Base-by-base conservation (phyloP, 2,797 vertebrate species). In the Eleutherodactylus coqui region DNA sequence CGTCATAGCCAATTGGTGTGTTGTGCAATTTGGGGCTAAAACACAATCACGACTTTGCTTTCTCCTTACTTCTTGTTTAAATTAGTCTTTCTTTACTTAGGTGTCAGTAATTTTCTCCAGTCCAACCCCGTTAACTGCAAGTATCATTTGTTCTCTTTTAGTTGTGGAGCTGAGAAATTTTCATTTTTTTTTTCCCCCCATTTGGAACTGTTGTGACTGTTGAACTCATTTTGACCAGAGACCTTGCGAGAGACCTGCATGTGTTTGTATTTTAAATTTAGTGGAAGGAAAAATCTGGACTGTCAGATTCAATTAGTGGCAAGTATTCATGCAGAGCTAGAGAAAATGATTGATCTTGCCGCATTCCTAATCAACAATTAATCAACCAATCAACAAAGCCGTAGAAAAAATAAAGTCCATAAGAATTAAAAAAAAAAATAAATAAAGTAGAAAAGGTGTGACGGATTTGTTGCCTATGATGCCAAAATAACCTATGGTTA, bases 291-390 rank as follows among this genome's bases (percentile, higher is more conserved):
- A 87, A 87, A 84, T 80, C 82, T 87, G 86, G 69, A 36, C 85
- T 91, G 90, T 91, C 90, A 92, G 55, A 87, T 87, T 93, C 89
- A 11, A 27, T 91, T 91, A 91, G 43, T 85, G 87, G 85, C 90
- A 55, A 89, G 88, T 90, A 90, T 89, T 88, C 86, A 81, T 89
- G 64, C 87, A 86, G 76, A 89, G 89, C 86, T 91, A 85, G 88
- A 88, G 92, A 76, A 88, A 89, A 91, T 91, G 90, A 94, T 91
- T 93, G 91, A 92, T 93, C 93, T 91, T 92, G 91, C 89, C 89
- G 87, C 88, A 90, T 88, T 89, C 89, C 89, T 92, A 91, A 91
- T 93, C 91, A 93, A 92, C 92, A 93, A 94, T 93, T 94, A 93
- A 93, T 94, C 92, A 90, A 90, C 89, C 93, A 92, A 93, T 92